A percentile compares a stretch with the other conserved stretches of the same genome.
These are phyloP conservation scores for Amiota minor DNA, from an alignment of 2,888 invertebrate species.

Conservation along the genomic window DNA sequence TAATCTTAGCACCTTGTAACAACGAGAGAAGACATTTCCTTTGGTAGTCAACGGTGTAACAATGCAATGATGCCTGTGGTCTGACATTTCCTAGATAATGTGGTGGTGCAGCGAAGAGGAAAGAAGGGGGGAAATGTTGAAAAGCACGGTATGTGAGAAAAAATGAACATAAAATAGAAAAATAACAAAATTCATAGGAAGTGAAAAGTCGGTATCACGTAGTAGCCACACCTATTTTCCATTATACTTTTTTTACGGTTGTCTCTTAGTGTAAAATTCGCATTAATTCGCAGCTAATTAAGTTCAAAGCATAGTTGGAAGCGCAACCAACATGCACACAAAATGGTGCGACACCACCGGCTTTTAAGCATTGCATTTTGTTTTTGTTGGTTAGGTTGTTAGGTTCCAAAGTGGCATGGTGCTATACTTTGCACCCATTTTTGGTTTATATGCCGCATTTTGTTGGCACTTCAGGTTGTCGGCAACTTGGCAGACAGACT, in stretches of 20 bases:
- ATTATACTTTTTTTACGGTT: too few relatives aligned
- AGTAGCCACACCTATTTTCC: conserved; percentile 6
- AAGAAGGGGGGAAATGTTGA: not conserved
- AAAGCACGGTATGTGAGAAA: not conserved
- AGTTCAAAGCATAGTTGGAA: conserved; percentile 64
- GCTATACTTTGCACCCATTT: not conserved
- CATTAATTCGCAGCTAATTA: conserved; percentile 65
- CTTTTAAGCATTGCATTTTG: conserved; percentile 10
- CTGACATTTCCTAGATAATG: conserved; percentile 56
- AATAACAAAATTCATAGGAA: conserved; percentile 5
- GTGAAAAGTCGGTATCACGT: conserved; percentile 18
- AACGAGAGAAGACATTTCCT: not conserved
- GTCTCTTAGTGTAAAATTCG: conserved; percentile 52
- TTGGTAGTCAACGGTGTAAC: not conserved
- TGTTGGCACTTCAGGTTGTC: conserved; percentile 25
- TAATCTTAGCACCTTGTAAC: conserved; percentile 4
- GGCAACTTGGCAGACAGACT: conserved; percentile 11
- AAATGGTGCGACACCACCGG: not conserved
- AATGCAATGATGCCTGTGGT: conserved; percentile 49
- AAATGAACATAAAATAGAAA: not conserved
- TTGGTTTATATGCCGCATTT: not conserved
- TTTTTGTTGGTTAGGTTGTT: not conserved
- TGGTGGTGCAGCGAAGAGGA: not conserved
- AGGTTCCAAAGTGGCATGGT: not conserved
- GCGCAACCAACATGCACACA: conserved; percentile 35